Conservation (phyloP, 2,888 invertebrate species). For the Lycia hirtaria region DNA sequence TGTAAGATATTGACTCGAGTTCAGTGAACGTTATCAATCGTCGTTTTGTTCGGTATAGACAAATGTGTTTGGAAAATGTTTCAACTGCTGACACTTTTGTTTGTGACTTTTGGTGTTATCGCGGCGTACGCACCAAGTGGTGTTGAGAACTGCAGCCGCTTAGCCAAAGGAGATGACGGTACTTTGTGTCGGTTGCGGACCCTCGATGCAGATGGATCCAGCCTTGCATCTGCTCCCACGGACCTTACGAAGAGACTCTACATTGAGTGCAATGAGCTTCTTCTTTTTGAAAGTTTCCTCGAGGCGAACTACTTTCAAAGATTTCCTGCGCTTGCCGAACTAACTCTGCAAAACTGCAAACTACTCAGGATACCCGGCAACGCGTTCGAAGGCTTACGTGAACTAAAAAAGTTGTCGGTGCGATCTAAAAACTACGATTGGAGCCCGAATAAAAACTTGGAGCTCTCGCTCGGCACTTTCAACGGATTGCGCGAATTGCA, state of each 20-base stretch:
- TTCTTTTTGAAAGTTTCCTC: conserved; percentile 92
- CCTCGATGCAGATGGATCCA: conserved; percentile 88
- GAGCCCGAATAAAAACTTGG: conserved; percentile 90
- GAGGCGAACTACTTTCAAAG: conserved; percentile 90
- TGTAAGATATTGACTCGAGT: conserved; percentile 53
- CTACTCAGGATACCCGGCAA: conserved; percentile 90
- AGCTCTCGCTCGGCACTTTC: conserved; percentile 89
- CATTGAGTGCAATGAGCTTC: conserved; percentile 91
- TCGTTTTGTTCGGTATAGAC: conserved; percentile 60
- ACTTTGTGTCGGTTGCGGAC: conserved; percentile 89
- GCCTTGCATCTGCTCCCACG: conserved; percentile 84
- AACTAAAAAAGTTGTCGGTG: conserved; percentile 91
- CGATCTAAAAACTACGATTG: conserved; percentile 93
- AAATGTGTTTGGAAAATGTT: conserved; percentile 82
- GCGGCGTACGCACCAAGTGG: conserved; percentile 74
- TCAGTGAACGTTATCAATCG: conserved; percentile 59
- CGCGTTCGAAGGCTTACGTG: conserved; percentile 92
- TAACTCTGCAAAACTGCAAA: conserved; percentile 92
- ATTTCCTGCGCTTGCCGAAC: conserved; percentile 90
- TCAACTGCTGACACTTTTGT: conserved; percentile 80
- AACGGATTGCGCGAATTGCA: conserved; percentile 92
- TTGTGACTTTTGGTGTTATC: conserved; percentile 81
- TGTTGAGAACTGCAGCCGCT: conserved; percentile 72
- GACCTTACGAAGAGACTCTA: conserved; percentile 91
- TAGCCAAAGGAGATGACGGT: conserved; percentile 78